Conservation (phyloP, 1,140 invertebrate species). For the Pomacea maculata region DNA sequence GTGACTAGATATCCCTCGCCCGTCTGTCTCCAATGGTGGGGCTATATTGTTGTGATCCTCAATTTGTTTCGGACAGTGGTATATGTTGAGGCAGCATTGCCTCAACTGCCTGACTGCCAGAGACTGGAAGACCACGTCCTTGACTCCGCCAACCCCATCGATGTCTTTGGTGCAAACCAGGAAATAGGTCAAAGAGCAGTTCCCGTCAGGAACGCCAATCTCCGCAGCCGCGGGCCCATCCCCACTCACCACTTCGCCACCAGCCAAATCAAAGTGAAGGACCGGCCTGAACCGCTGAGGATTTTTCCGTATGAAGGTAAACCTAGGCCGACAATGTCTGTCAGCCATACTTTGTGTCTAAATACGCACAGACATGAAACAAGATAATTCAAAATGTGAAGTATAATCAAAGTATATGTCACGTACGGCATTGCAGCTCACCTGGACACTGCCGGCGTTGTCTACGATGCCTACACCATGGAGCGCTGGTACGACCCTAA, state of each 20-base stretch:
- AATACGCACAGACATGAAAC: not conserved
- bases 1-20: no score
- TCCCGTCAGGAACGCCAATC: constrained; percentile 35
- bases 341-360: no score
- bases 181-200: constrained; percentile 38
- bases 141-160: constrained; percentile 32
- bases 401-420: not conserved
- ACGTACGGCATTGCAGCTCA: constrained; percentile 25
- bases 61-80: constrained; percentile 4
- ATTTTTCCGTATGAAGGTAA: constrained; percentile 48
- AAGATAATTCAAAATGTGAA: not conserved
- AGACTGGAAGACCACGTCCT: constrained; percentile 38
- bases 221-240: constrained; percentile 34
- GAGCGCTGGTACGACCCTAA: constrained; percentile 49
- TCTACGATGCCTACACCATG: constrained; percentile 53
- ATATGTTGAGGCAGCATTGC: not conserved
- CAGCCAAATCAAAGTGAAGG: constrained; percentile 39
- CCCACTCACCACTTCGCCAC: constrained; percentile 53
- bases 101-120: constrained; percentile 32
- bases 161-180: constrained; percentile 35
- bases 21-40: not conserved
- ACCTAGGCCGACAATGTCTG: no score
- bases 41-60: not conserved
- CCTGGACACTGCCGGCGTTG: constrained; percentile 38
- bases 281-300: constrained; percentile 33